Evolutionary conservation across 30 jellyfish, hydroid and myxozoan species (phyloP).

Genomic region (Phacellophora camtschatica): DNA sequence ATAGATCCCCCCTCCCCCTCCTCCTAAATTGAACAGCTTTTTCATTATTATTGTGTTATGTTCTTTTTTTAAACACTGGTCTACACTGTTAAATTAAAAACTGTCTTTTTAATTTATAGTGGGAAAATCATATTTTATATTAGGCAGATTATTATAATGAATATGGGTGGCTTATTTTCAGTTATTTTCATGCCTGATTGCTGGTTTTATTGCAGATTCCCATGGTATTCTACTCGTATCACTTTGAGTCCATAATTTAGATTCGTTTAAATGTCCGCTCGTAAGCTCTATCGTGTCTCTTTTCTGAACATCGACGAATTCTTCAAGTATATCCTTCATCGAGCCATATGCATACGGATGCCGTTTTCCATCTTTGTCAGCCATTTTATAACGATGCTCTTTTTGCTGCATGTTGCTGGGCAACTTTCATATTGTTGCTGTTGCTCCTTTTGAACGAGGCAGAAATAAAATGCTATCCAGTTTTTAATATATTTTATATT

Average conservation of each 20-base stretch:
- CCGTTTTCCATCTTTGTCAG: slow-evolving; percentile 13
- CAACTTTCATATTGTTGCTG: neutral
- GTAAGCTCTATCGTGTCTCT: slow-evolving; percentile 57
- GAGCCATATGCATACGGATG: neutral
- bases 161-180: no score
- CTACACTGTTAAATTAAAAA: no score
- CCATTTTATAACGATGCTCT: slow-evolving; percentile 30
- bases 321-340: slow-evolving; percentile 34
- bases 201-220: slow-evolving; percentile 51
- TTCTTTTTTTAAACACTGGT: no score
- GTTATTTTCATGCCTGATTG: slow-evolving; percentile 30
- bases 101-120: no score
- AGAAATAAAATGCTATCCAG: neutral
- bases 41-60: no score
- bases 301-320: slow-evolving; percentile 65
- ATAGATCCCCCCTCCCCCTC: no score
- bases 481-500: no score
- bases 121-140: no score
- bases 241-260: slow-evolving; percentile 54
- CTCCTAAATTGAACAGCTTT: no score
- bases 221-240: slow-evolving; percentile 44
- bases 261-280: slow-evolving; percentile 80
- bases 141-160: no score
- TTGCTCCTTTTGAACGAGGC: slow-evolving; percentile 19
- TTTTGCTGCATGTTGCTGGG: slow-evolving; percentile 35